These are phyloP conservation scores for Dipus sagitta DNA, from an alignment of 2,797 vertebrate species.

Conservation along the genomic window DNA sequence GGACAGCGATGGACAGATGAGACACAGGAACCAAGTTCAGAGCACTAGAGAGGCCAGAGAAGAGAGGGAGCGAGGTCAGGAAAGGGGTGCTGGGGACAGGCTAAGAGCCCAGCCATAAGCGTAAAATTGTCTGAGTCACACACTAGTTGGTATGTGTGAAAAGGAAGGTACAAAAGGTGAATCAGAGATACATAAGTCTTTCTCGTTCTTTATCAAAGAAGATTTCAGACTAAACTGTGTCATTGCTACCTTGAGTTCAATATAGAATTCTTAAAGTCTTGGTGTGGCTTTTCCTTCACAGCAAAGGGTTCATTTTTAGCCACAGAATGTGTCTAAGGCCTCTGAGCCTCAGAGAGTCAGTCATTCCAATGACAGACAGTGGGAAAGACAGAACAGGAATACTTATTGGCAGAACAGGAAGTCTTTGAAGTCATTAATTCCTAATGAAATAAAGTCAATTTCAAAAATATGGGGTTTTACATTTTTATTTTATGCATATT, in stretches of 20 bases:
- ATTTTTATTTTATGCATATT: not conserved
- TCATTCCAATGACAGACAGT: not conserved
- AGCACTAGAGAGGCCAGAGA: not conserved
- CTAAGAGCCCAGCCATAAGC: not conserved
- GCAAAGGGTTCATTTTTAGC: conserved; percentile 62
- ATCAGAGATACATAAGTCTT: not conserved
- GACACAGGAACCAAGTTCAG: not conserved
- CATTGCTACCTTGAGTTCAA: not conserved
- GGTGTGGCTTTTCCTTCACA: not conserved
- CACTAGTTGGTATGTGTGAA: not conserved
- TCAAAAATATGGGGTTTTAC: not conserved
- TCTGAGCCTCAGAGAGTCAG: conserved; percentile 61
- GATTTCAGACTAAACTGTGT: conserved; percentile 54
- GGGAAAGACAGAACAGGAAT: not conserved
- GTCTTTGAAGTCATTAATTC: conserved; percentile 11
- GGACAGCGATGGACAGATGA: not conserved
- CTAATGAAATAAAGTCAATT: conserved; percentile 50
- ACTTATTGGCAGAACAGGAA: not conserved
- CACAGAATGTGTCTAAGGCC: conserved; percentile 68
- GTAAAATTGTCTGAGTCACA: not conserved
- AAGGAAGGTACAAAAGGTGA: conserved; percentile 33
- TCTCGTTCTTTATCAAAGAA: conserved; percentile 63
- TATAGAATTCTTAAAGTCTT: not conserved
- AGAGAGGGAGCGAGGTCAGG: not conserved
- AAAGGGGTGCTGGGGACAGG: not conserved